Conservation (phyloP, 1,140 invertebrate genomes). For the Phymorhynchus buccinoides region DNA sequence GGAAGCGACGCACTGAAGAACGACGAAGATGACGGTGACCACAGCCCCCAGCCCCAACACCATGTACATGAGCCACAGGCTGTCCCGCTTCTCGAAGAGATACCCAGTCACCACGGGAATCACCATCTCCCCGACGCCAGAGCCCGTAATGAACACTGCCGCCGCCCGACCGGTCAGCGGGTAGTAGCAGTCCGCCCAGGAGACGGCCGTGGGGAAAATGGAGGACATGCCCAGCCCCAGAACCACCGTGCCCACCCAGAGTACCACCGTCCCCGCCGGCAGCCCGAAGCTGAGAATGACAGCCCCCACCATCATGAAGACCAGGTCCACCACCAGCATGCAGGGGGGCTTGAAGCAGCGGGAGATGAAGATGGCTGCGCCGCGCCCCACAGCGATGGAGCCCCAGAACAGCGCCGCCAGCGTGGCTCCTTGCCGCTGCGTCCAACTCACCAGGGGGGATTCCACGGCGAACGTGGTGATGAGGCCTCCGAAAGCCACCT, state of each 20-base stretch:
- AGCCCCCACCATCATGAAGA: conserved; percentile 68
- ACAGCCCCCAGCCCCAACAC: conserved; percentile 59
- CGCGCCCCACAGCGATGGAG: conserved; percentile 73
- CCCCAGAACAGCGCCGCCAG: conserved; percentile 76
- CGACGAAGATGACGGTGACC: conserved; percentile 57
- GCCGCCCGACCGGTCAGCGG: conserved; percentile 75
- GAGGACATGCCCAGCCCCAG: conserved; percentile 75
- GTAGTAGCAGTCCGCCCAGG: conserved; percentile 75
- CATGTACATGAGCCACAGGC: conserved; percentile 71
- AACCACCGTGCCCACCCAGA: conserved; percentile 65
- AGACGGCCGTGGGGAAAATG: conserved; percentile 74
- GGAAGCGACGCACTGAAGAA: conserved; percentile 64
- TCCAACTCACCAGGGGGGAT: conserved; percentile 62
- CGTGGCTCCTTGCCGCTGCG: conserved; percentile 67
- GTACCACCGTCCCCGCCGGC: conserved; percentile 50
- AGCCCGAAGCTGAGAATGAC: conserved; percentile 70
- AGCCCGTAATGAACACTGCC: conserved; percentile 74
- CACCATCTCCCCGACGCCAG: conserved; percentile 75
- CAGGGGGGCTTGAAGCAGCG: conserved; percentile 67
- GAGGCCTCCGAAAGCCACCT: conserved; percentile 75
- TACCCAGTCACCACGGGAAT: conserved; percentile 70
- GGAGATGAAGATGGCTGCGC: conserved; percentile 73
- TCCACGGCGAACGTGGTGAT: conserved; percentile 71
- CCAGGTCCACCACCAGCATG: conserved; percentile 71
- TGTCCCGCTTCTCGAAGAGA: conserved; percentile 64